Evolutionary conservation across 2,888 invertebrate species (phyloP).

Genomic region (Leptinotarsa juncta): DNA sequence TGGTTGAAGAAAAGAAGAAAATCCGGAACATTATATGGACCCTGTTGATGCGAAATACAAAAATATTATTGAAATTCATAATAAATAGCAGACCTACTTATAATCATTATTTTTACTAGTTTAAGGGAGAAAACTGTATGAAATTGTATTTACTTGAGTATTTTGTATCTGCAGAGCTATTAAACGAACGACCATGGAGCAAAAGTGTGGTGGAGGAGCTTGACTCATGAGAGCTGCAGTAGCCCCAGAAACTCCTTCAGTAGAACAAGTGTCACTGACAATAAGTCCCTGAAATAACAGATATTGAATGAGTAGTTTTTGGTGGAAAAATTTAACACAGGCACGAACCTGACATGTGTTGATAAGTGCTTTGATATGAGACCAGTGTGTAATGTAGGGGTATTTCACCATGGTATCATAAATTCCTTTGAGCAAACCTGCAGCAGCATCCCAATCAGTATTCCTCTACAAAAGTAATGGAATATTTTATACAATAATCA

Average conservation of each 20-base stretch:
- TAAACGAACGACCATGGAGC: constrained; percentile 94
- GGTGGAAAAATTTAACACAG: neutral
- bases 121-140: neutral
- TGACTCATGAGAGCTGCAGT: constrained; percentile 89
- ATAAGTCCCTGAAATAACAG: constrained; percentile 74
- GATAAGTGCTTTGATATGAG: constrained; percentile 90
- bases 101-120: neutral
- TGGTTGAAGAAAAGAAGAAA: constrained; percentile 56
- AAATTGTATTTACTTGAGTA: constrained; percentile 77
- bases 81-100: neutral
- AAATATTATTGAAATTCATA: neutral
- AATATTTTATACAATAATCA: constrained; percentile 1
- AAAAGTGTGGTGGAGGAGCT: constrained; percentile 94
- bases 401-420: constrained; percentile 94
- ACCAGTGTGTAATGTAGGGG: constrained; percentile 96
- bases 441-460: constrained; percentile 97
- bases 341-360: constrained; percentile 83
- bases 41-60: constrained; percentile 22
- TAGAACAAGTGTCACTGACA: constrained; percentile 78
- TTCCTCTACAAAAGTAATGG: constrained; percentile 75
- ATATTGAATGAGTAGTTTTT: neutral
- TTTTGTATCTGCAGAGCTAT: constrained; percentile 96
- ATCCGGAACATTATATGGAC: constrained; percentile 37
- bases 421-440: constrained; percentile 91
- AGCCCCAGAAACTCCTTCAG: constrained; percentile 82